phyloP scores from a whole-genome alignment of 1,140 invertebrate genomes.

The Drosophila lacteicornis region DNA sequence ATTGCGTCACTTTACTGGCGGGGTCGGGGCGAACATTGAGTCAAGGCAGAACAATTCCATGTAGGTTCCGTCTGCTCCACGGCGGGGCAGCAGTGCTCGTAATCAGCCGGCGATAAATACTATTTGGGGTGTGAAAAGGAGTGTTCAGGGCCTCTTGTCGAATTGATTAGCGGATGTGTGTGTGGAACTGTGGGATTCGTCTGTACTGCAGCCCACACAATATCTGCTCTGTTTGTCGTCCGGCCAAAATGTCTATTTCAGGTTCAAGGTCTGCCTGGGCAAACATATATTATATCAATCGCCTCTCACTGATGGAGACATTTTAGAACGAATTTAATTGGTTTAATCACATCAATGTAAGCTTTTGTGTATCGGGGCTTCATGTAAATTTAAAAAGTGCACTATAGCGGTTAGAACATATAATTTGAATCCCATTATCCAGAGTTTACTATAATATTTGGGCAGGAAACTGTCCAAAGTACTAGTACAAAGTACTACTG shows the following conservation, averaged over 20 bases:
- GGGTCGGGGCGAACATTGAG: constrained; percentile 6
- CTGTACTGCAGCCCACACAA: background rate
- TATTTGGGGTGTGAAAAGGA: constrained; percentile 20
- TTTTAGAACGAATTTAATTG: background rate
- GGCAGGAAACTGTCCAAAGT: background rate
- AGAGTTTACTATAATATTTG: background rate
- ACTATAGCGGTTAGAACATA: background rate
- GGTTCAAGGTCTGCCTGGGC: constrained; percentile 55
- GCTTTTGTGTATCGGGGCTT: background rate
- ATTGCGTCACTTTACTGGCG: constrained; percentile 52
- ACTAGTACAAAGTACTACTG: no score
- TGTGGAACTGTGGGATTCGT: constrained; percentile 12
- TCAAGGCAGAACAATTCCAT: constrained; percentile 43
- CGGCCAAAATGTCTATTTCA: constrained; percentile 31
- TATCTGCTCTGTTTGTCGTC: background rate
- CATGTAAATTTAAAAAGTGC: background rate
- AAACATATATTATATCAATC: constrained; percentile 23
- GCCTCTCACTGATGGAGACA: background rate
- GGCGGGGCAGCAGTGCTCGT: background rate
- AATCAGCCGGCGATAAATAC: constrained; percentile 28
- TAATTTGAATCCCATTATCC: background rate
- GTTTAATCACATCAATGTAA: background rate
- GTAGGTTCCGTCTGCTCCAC: constrained; percentile 4
- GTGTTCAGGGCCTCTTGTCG: constrained; percentile 22
- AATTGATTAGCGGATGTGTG: constrained; percentile 28